Evolutionary conservation across 2,888 invertebrate genomes (phyloP).

Genomic region (Laspeyria flexula): DNA sequence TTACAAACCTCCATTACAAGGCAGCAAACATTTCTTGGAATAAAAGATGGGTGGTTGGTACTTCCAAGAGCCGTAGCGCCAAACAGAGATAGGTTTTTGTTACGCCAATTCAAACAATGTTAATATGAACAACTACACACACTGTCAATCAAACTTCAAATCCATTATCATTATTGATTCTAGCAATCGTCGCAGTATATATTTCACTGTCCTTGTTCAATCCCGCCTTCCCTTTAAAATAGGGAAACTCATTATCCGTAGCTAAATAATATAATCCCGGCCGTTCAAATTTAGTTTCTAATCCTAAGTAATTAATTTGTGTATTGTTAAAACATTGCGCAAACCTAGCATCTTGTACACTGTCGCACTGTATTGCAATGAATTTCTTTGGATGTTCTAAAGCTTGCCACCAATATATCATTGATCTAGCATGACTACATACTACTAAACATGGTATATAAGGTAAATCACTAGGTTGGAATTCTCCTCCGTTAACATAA

Average conservation of each 20-base stretch:
- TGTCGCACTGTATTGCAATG: slow-evolving; percentile 66
- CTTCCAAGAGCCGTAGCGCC: too few species aligned
- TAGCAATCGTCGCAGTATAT: slow-evolving; percentile 55
- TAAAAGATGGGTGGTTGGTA: too few species aligned
- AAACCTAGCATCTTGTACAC: slow-evolving; percentile 70
- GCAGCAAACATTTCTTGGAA: too few species aligned
- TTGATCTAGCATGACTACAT: slow-evolving; percentile 69
- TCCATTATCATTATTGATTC: slow-evolving; percentile 64
- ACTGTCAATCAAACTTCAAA: slow-evolving; percentile 47
- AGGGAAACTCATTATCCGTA: slow-evolving; percentile 73
- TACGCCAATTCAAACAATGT: too few species aligned
- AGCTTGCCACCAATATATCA: slow-evolving; percentile 77
- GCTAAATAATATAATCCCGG: slow-evolving; percentile 72
- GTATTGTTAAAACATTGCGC: slow-evolving; percentile 70
- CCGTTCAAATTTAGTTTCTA: slow-evolving; percentile 65
- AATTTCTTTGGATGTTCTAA: slow-evolving; percentile 76
- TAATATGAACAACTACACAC: too few species aligned
- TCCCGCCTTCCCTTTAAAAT: slow-evolving; percentile 69
- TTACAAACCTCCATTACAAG: too few species aligned
- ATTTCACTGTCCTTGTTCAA: slow-evolving; percentile 72
- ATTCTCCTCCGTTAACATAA: slow-evolving; percentile 78
- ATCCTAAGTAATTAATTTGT: slow-evolving; percentile 64
- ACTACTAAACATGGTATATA: slow-evolving; percentile 70
- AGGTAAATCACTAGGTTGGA: slow-evolving; percentile 70
- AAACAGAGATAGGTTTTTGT: too few species aligned